Evolutionary conservation across 2,797 vertebrate genomes (phyloP).

Genomic region (Leptodactylus fallax): DNA sequence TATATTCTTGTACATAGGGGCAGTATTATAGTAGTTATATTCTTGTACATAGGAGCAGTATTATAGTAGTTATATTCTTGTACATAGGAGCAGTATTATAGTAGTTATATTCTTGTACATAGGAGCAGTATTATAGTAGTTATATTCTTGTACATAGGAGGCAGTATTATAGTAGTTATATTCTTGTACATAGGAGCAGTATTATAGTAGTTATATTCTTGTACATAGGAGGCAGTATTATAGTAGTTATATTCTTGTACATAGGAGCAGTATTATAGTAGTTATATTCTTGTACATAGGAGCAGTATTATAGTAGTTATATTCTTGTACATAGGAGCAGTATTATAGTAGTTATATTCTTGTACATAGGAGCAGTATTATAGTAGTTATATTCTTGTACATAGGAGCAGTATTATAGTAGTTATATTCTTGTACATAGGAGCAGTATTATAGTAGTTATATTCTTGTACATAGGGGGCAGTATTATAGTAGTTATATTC

Average conservation of each 20-base stretch:
- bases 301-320: constrained; percentile 12
- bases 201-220: constrained; percentile 14
- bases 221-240: neutral
- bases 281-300: neutral
- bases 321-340: neutral
- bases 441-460: constrained; percentile 12
- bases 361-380: constrained; percentile 8
- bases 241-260: constrained; percentile 7
- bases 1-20: neutral
- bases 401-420: constrained; percentile 12
- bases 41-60: neutral
- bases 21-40: neutral
- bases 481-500: constrained; percentile 18
- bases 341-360: constrained; percentile 19
- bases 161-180: constrained; percentile 12
- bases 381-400: constrained; percentile 18
- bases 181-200: neutral
- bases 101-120: constrained; percentile 3
- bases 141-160: neutral
- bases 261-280: constrained; percentile 5
- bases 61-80: constrained; percentile 6
- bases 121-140: neutral
- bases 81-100: neutral
- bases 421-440: constrained; percentile 1
- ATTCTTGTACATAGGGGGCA: constrained; percentile 1